Percentiles rank a stretch among this genome's conserved stretches.
These are phyloP conservation scores for Pollenia labialis DNA, from an alignment of 2,888 invertebrate species.

Conservation along the genomic window DNA sequence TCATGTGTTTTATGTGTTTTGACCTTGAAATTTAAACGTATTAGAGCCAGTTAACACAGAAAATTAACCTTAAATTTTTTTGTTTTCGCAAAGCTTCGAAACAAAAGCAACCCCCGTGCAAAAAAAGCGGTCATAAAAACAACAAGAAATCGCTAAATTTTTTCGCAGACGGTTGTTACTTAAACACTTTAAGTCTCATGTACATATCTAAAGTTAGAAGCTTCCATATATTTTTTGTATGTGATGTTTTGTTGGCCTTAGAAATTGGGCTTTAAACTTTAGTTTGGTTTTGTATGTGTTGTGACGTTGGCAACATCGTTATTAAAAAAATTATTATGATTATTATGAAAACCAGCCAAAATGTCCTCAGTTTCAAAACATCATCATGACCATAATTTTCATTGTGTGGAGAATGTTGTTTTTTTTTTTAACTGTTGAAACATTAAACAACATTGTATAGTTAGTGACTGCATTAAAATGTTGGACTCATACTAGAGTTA, in stretches of 20 bases:
- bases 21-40: slow-evolving; percentile 69
- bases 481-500: slow-evolving; percentile 52
- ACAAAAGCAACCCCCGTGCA: slow-evolving; percentile 60
- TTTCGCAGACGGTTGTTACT: slow-evolving; percentile 32
- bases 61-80: slow-evolving; percentile 60
- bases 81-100: slow-evolving; percentile 30
- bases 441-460: slow-evolving; percentile 36
- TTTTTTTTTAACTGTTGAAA: slow-evolving; percentile 28
- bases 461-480: slow-evolving; percentile 66
- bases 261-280: slow-evolving; percentile 34
- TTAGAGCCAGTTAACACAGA: slow-evolving; percentile 57
- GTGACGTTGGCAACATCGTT: slow-evolving; percentile 39
- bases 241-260: slow-evolving; percentile 9
- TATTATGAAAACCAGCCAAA: slow-evolving; percentile 44
- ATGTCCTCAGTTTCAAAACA: slow-evolving; percentile 29
- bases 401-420: slow-evolving; percentile 13
- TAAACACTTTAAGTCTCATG: slow-evolving; percentile 59
- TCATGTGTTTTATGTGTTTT: slow-evolving; percentile 43
- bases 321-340: slow-evolving; percentile 56
- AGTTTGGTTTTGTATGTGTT: slow-evolving; percentile 11
- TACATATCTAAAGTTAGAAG: slow-evolving; percentile 8
- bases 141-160: slow-evolving; percentile 58
- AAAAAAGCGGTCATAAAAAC: slow-evolving; percentile 42
- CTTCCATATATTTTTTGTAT: slow-evolving; percentile 27
- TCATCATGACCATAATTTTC: slow-evolving; percentile 47